Evolutionary conservation across 2,888 invertebrate genomes (phyloP), one percentile per base, ranked within the genome.

Genomic region (Papilio protenor): DNA sequence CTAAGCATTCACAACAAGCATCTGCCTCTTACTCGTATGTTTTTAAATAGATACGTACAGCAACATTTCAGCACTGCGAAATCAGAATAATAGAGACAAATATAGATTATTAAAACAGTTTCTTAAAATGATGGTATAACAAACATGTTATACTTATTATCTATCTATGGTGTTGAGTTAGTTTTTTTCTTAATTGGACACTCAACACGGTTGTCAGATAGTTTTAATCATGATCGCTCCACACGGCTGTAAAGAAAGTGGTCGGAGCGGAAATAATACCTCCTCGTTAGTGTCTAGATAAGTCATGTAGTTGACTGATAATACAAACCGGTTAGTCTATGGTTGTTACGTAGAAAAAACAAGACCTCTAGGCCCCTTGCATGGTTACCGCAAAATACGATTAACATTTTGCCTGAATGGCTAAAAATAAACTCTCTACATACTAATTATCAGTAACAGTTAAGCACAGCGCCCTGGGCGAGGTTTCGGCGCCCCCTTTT

Each of bases 271-370:
- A 66, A 66, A 66, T 66, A 66, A 66, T 66, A 66, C 66, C n/a
- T 64, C 64, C 21, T 77, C 69, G 47, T 74, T 69, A 74, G 66
- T 69, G 40, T 18, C 45, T 59, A 70, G 69, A 61, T 74, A 77
- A 74, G 61, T 61, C 59, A 49, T 69, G 57, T 49, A 47, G 40
- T 70, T 69, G 69, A 77, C 70, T 61, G 69, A 77, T 77, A 74
- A 59, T 55, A 55, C 21, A 59, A 73, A 77, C 77, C 33, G 27
- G 73, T 73, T 73, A 10, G 52, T 45, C 64, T 45, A 73, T 45
- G 21, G 49, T 61, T n/a, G 40, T 33, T 45, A n/a, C 16, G 12
- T 57, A 27, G 8, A 40, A 40, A 66, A 66, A 33, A 59, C n/a
- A 6, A 55, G 55, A 55, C 55, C 8, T 40, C 11, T 64, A 64